These are phyloP conservation scores for Chloroceryle amazona DNA, from an alignment of 2,797 vertebrate species.

Conservation along the genomic window DNA sequence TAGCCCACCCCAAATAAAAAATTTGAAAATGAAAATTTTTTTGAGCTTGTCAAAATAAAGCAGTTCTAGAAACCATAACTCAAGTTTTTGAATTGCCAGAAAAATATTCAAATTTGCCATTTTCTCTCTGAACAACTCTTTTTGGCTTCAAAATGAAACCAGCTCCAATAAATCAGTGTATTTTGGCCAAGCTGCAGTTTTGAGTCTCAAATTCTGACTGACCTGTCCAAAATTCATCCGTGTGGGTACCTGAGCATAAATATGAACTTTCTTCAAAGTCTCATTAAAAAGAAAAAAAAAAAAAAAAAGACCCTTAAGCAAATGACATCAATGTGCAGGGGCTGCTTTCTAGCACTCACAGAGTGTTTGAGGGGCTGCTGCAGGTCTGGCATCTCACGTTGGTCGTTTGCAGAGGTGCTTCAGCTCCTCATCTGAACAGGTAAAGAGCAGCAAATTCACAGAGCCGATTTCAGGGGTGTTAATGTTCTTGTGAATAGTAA, in stretches of 20 bases:
- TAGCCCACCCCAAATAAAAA: not conserved
- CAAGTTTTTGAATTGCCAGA: not conserved
- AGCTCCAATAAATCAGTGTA: not conserved
- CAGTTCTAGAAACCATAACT: not conserved
- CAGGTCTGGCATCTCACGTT: not conserved
- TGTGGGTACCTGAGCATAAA: not conserved
- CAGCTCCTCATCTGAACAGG: conserved; percentile 1
- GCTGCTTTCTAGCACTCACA: not conserved
- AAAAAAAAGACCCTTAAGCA: not conserved
- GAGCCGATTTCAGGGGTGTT: not conserved
- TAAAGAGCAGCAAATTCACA: conserved; percentile 64
- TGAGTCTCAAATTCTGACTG: not conserved
- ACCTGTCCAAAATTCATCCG: not conserved
- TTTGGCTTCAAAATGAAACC: not conserved
- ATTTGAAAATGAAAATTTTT: not conserved
- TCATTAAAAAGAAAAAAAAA: not conserved
- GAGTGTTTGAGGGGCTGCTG: not conserved
- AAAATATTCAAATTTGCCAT: not conserved
- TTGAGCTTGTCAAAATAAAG: not conserved
- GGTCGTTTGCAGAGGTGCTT: not conserved
- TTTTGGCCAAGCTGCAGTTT: not conserved
- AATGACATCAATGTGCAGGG: not conserved
- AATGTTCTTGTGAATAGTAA: conserved; percentile 64
- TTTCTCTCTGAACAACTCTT: not conserved
- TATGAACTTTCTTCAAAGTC: not conserved